phyloP scores from a whole-genome alignment of 2,888 invertebrate genomes.

The Acanthopleura granulata region DNA sequence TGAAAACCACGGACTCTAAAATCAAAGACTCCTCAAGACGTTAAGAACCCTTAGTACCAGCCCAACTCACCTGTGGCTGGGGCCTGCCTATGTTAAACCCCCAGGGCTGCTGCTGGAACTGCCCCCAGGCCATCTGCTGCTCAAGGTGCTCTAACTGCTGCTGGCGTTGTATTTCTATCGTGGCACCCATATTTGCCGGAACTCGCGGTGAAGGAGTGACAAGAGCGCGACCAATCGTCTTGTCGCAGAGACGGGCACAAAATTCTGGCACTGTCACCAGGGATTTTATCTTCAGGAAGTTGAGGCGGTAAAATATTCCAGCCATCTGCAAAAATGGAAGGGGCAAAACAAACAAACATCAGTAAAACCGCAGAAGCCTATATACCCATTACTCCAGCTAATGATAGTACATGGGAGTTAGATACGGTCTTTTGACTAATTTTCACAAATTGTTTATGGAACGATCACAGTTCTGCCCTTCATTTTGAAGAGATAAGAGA shows the following conservation, averaged over 20 bases:
- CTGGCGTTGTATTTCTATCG: slow-evolving; percentile 72
- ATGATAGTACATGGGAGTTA: no score
- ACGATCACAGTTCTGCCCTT: no score
- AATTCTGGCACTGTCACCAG: slow-evolving; percentile 68
- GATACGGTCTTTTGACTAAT: no score
- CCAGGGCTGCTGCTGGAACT: slow-evolving; percentile 33
- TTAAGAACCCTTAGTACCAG: no score
- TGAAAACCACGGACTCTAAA: no score
- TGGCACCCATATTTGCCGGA: slow-evolving; percentile 69
- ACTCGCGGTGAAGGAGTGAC: slow-evolving; percentile 68
- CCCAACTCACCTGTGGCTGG: background rate
- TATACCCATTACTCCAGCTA: no score
- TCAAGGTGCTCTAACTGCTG: slow-evolving; percentile 72
- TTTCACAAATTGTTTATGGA: no score
- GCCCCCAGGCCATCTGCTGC: slow-evolving; percentile 69
- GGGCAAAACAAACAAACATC: no score
- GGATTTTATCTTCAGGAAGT: slow-evolving; percentile 68
- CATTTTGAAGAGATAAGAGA: background rate
- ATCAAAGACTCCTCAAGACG: no score
- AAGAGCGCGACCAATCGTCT: slow-evolving; percentile 69
- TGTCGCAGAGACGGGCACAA: slow-evolving; percentile 62
- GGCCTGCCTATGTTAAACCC: slow-evolving; percentile 1
- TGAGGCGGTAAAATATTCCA: slow-evolving; percentile 70
- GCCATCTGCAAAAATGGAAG: slow-evolving; percentile 60
- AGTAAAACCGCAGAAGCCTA: no score